Conservation (phyloP, 2,888 invertebrate species). For the Cyclophora albipunctata region DNA sequence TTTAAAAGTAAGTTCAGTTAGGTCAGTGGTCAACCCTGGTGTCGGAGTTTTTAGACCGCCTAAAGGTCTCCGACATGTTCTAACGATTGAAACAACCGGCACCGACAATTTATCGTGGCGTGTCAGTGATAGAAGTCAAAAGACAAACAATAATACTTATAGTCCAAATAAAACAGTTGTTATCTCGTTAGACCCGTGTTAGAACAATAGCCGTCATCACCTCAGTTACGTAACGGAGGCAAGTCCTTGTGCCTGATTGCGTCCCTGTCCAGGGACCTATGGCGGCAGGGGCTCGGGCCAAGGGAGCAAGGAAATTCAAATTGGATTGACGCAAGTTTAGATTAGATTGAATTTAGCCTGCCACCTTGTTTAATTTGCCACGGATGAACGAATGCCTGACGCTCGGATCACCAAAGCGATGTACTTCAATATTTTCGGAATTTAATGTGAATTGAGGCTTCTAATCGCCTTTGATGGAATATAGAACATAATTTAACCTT, state of each 20-base stretch:
- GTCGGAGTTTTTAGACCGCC: too few species aligned
- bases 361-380: constrained; percentile 70
- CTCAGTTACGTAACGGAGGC: neutral
- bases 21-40: too few species aligned
- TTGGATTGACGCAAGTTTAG: constrained; percentile 72
- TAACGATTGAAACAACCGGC: too few species aligned
- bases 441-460: constrained; percentile 9
- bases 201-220: too few species aligned
- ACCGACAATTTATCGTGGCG: too few species aligned
- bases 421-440: constrained; percentile 7
- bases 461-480: constrained; percentile 3
- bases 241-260: constrained; percentile 2
- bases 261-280: constrained; percentile 20
- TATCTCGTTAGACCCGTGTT: too few species aligned
- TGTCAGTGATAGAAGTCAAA: too few species aligned
- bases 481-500: too few species aligned
- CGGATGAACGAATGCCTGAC: constrained; percentile 34
- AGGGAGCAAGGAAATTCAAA: constrained; percentile 55
- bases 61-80: too few species aligned
- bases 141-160: too few species aligned
- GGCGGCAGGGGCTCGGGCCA: constrained; percentile 22
- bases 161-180: too few species aligned
- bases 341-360: constrained; percentile 68
- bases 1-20: too few species aligned
- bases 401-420: constrained; percentile 1